These are phyloP conservation scores for Aplidium turbinatum DNA, from an alignment of 23 tunicate genomes.

Conservation along the genomic window DNA sequence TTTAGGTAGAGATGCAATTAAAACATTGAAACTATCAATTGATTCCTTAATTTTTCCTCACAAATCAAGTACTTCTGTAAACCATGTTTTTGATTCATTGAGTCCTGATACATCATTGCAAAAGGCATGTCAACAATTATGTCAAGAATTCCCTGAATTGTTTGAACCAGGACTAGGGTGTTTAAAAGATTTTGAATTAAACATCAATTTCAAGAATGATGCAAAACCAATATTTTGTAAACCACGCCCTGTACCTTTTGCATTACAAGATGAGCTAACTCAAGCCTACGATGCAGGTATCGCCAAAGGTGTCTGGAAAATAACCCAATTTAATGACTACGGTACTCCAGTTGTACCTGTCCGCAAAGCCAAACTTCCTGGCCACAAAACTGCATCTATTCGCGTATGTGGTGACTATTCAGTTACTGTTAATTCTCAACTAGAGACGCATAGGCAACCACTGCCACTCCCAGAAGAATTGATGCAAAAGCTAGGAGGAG, in stretches of 20 bases:
- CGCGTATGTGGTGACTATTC: conserved; percentile 22
- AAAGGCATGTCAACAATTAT: not conserved
- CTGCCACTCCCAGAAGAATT: conserved; percentile 31
- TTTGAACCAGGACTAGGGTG: conserved; percentile 9
- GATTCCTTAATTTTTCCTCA: too few species aligned
- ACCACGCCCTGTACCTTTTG: conserved; percentile 14
- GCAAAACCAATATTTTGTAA: conserved; percentile 8
- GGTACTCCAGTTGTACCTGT: conserved; percentile 29
- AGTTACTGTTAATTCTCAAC: conserved; percentile 13
- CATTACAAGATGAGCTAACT: not conserved
- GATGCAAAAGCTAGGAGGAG: conserved; percentile 24
- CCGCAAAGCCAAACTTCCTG: conserved; percentile 1
- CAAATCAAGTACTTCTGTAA: too few species aligned
- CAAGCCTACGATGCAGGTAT: conserved; percentile 6
- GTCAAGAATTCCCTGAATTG: not conserved
- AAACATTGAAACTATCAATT: too few species aligned
- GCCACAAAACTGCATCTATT: not conserved
- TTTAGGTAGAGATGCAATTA: too few species aligned
- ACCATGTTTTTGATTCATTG: too few species aligned
- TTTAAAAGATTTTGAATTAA: not conserved
- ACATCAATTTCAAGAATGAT: conserved; percentile 2
- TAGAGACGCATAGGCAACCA: conserved; percentile 5
- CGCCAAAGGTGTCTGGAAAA: conserved; percentile 1
- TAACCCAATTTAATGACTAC: conserved; percentile 8
- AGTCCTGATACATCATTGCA: too few species aligned